phyloP scores from a whole-genome alignment of 2,888 invertebrate species.

The Acanthococcus lagerstroemiae region DNA sequence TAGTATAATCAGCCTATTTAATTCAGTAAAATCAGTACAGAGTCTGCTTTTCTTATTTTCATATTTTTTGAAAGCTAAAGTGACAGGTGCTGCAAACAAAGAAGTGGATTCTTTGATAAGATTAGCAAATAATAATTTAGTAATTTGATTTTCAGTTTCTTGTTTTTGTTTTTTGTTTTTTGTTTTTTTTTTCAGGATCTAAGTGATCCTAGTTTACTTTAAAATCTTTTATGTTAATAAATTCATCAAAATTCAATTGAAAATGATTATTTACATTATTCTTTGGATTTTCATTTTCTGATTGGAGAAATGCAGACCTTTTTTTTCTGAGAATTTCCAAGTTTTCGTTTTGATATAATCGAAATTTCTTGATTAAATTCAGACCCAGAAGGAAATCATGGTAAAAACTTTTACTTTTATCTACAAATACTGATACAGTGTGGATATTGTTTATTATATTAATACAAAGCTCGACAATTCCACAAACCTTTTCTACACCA shows the following conservation, averaged over 20 bases:
- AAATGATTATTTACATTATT: not conserved
- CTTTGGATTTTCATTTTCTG: not conserved
- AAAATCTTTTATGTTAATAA: too few relatives aligned
- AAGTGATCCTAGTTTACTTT: not conserved
- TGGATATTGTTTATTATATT: conserved; percentile 7
- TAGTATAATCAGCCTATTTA: conserved; percentile 1
- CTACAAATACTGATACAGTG: not conserved
- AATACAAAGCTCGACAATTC: not conserved
- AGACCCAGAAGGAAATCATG: conserved; percentile 37
- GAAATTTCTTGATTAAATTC: conserved; percentile 36
- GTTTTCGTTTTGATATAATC: conserved; percentile 37
- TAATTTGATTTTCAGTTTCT: conserved; percentile 21
- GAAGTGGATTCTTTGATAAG: conserved; percentile 28
- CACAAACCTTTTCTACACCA: not conserved
- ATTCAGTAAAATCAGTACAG: too few relatives aligned
- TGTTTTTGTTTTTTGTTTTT: not conserved
- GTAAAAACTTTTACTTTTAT: conserved; percentile 1
- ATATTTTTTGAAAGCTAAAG: too few relatives aligned
- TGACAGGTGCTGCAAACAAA: too few relatives aligned
- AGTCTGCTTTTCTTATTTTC: too few relatives aligned
- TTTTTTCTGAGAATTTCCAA: conserved; percentile 34
- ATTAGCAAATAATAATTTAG: not conserved
- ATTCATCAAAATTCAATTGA: not conserved
- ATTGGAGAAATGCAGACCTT: not conserved
- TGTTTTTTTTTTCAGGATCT: not conserved